Conservation (phyloP, 2,888 invertebrate genomes). For the Lithophane socia region DNA sequence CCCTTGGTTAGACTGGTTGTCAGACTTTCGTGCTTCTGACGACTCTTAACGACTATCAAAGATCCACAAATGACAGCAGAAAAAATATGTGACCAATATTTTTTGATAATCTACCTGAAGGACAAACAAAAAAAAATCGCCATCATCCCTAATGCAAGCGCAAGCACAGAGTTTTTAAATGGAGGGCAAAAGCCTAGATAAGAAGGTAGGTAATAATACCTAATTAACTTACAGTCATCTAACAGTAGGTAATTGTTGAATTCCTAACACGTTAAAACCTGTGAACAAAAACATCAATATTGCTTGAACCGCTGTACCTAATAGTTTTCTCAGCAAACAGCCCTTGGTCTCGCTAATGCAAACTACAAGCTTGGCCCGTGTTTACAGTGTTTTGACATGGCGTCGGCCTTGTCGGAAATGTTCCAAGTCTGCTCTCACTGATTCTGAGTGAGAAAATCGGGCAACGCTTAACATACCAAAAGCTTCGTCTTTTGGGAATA, state of each 20-base stretch:
- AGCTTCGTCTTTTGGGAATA: not conserved
- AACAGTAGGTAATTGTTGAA: not conserved
- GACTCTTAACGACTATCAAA: too few relatives aligned
- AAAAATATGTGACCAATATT: too few relatives aligned
- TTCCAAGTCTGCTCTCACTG: constrained; percentile 55
- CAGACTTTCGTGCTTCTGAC: too few relatives aligned
- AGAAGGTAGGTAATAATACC: not conserved
- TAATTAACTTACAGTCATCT: not conserved
- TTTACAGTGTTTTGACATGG: constrained; percentile 67
- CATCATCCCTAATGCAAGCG: too few relatives aligned
- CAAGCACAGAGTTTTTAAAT: not conserved
- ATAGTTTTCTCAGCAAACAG: constrained; percentile 71
- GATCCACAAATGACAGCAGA: too few relatives aligned
- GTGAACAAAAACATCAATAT: constrained; percentile 46
- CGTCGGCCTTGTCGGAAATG: constrained; percentile 72
- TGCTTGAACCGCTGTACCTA: constrained; percentile 53
- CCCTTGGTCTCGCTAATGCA: constrained; percentile 63
- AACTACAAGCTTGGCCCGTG: constrained; percentile 59
- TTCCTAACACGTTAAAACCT: constrained; percentile 8
- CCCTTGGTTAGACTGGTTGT: too few relatives aligned
- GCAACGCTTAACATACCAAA: constrained; percentile 4
- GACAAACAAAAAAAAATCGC: too few relatives aligned
- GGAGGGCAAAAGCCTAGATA: not conserved
- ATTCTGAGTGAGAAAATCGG: constrained; percentile 54
- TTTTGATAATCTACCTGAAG: too few relatives aligned